Percentiles rank a stretch among this genome's conserved stretches.
Conservation (phyloP, 2,113 vertebrate species). For the Nerophis lumbriciformis region DNA sequence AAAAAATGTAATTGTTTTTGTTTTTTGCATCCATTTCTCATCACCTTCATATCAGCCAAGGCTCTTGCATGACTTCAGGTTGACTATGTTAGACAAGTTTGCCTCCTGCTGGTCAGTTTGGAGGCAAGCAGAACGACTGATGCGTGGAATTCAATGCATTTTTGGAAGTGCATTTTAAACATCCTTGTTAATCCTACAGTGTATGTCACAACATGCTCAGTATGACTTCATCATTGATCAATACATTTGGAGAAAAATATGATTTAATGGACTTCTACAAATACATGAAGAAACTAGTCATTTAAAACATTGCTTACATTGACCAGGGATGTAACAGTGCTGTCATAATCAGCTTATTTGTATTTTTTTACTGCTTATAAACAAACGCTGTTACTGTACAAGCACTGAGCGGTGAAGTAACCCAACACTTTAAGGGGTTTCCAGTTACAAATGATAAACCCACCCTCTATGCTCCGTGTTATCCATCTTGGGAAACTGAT, state of each 20-base stretch:
- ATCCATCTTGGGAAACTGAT: constrained; percentile 24
- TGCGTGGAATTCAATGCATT: not conserved
- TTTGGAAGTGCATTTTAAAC: not conserved
- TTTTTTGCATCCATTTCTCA: not conserved
- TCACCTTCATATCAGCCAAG: not conserved
- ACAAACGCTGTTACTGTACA: constrained; percentile 10
- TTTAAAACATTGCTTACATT: not conserved
- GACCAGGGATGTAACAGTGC: not conserved
- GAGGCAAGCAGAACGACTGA: not conserved
- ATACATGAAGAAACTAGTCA: not conserved
- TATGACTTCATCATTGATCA: not conserved
- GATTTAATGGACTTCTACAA: not conserved
- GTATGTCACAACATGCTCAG: not conserved
- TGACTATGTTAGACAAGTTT: constrained; percentile 21
- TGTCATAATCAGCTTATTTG: not conserved
- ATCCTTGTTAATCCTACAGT: not conserved
- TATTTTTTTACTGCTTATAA: constrained; percentile 6
- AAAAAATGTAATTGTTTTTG: not conserved
- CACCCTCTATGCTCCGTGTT: constrained; percentile 30
- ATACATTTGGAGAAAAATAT: too few species aligned
- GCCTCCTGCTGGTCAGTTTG: constrained; percentile 38
- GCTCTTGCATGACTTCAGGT: not conserved
- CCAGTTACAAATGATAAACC: constrained; percentile 31
- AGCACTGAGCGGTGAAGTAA: constrained; percentile 29
- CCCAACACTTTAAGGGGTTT: constrained; percentile 23